Base-by-base conservation (phyloP, 2,888 invertebrate genomes). In the Harpagoxenus sublaevis region DNA sequence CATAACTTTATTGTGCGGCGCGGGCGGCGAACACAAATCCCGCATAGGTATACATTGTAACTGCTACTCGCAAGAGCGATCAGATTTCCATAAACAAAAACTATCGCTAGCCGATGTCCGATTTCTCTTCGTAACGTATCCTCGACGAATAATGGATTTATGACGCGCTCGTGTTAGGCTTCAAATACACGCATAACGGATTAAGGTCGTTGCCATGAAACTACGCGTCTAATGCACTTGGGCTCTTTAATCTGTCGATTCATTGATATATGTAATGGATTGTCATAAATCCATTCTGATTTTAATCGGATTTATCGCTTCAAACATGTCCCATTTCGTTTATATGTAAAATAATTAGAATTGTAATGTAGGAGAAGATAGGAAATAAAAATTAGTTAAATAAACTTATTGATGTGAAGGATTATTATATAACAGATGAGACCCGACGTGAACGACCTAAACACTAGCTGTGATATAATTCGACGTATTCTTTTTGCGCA, bases 1-100 rank as follows among this genome's bases (percentile, higher is more conserved):
- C 90, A 88, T 88, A 88, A 90, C 77, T 66, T 89, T 88, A 89
- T 90, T 90, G 85, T 77, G 62, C 62, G 35, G 55, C n/a, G n/a
- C n/a, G n/a, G n/a, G n/a, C 66, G 39, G 73, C 83, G 60, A 88
- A 89, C 73, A 75, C 73, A 90, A 87, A 87, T 88, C 73, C 79
- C 68, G 62, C 45, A 85, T 77, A 81, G 60, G 28, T 51, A 66
- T 60, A 73, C 48, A 12, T 75, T 63, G 39, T 77, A 78, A 70
- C 48, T 51, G 83, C n/a, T 66, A 71, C 73, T 57, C 75, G 66
- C 39, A n/a, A 66, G 62, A 84, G 70, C 70, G 85, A 85, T 84
- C 84, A 51, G 73, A 77, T 78, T 62, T 75, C 83, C 78, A 84
- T 90, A 89, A 89, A 89, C 85, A 87, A 90, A 79, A 88, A 88